phyloP scores from a whole-genome alignment of 2,113 vertebrate species.

The Alethe castanea region DNA sequence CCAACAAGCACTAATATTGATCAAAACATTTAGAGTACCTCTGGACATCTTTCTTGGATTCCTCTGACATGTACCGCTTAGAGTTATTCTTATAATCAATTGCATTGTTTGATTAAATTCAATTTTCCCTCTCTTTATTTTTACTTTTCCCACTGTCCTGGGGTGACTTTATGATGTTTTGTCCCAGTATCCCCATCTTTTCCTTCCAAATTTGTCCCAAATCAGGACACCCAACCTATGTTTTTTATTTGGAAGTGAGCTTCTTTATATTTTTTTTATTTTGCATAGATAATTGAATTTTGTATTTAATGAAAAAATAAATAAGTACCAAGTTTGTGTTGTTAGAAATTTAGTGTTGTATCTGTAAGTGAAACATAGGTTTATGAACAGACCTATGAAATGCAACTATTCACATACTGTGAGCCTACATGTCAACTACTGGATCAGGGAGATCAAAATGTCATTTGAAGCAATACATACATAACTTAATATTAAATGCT shows the following conservation, averaged over 20 bases:
- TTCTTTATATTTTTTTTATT: background rate
- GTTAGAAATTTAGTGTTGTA: background rate
- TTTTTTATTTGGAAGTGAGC: rapidly evolving
- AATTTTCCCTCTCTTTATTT: background rate
- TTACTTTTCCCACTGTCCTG: background rate
- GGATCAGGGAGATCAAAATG: background rate
- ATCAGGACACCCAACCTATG: background rate
- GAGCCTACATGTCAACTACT: background rate
- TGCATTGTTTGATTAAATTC: background rate
- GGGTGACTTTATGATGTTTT: background rate
- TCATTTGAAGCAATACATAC: background rate
- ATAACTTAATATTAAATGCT: background rate
- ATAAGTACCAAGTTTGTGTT: background rate
- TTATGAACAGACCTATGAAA: background rate
- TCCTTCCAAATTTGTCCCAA: background rate
- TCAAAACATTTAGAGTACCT: background rate
- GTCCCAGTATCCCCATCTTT: too few species aligned
- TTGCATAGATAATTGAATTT: background rate
- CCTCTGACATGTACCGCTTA: background rate
- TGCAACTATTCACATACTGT: rapidly evolving
- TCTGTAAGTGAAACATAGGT: background rate
- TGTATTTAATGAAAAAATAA: background rate
- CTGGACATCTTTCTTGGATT: background rate
- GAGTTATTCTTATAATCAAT: background rate
- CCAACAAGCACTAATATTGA: background rate